Evolutionary conservation across 2,888 invertebrate species (phyloP).

Genomic region (Synanthedon andrenaeformis): DNA sequence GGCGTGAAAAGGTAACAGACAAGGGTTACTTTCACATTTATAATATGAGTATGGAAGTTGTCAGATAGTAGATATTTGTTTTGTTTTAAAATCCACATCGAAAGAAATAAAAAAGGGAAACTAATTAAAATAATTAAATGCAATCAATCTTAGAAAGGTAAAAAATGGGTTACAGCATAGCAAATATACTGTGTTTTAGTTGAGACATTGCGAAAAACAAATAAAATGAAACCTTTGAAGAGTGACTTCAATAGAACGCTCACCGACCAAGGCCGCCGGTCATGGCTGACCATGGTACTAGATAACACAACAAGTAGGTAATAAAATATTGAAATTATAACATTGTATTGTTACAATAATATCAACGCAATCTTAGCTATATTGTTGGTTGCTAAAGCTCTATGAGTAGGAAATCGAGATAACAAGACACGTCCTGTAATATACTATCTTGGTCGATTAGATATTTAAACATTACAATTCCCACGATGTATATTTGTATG

Average conservation of each 20-base stretch:
- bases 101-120: no score
- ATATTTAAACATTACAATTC: no score
- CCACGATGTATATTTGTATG: no score
- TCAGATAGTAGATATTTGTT: no score
- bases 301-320: constrained; percentile 20
- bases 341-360: not conserved
- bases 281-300: constrained; percentile 57
- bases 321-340: constrained; percentile 4
- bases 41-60: no score
- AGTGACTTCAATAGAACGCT: constrained; percentile 44
- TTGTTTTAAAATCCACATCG: no score
- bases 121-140: no score
- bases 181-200: constrained; percentile 18
- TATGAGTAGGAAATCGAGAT: not conserved
- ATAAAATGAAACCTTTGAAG: constrained; percentile 32
- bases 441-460: no score
- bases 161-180: constrained; percentile 3
- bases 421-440: no score
- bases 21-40: no score
- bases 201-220: constrained; percentile 35
- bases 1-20: no score
- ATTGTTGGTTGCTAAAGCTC: not conserved
- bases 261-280: constrained; percentile 56
- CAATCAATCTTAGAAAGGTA: no score
- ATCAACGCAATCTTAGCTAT: not conserved